These are phyloP conservation scores for Machimus atricapillus DNA, from an alignment of 2,888 invertebrate genomes.

Conservation along the genomic window DNA sequence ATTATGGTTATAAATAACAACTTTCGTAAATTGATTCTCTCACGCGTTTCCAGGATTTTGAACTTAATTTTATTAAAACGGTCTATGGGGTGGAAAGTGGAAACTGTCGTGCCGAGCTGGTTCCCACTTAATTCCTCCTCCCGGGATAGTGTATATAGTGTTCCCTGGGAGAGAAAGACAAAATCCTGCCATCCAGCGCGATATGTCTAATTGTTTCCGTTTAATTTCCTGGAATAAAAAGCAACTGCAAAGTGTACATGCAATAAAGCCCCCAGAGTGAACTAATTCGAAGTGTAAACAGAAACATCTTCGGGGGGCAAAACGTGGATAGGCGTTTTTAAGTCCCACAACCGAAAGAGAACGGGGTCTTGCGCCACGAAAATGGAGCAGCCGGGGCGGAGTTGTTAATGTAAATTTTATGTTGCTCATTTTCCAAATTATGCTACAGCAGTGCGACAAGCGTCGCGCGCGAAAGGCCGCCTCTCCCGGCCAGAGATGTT, in stretches of 20 bases:
- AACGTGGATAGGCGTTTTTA: slow-evolving; percentile 18
- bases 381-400: slow-evolving; percentile 17
- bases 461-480: neutral
- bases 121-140: neutral
- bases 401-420: slow-evolving; percentile 47
- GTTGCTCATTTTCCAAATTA: slow-evolving; percentile 45
- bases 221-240: neutral
- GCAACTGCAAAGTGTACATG: neutral
- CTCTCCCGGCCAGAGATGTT: neutral
- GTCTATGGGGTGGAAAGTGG: neutral
- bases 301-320: neutral
- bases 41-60: too few relatives aligned
- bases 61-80: neutral
- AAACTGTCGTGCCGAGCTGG: neutral
- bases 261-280: slow-evolving; percentile 11
- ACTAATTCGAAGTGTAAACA: slow-evolving; percentile 35
- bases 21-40: too few relatives aligned
- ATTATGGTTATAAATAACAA: too few relatives aligned
- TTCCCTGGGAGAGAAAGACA: neutral
- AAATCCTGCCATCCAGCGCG: neutral
- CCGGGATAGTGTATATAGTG: neutral
- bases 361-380: neutral
- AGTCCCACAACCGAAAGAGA: neutral
- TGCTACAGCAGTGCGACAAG: slow-evolving; percentile 42
- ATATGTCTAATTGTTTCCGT: neutral